These are phyloP conservation scores for Mactromeris polynyma DNA, from an alignment of 2,888 invertebrate species.

Conservation along the genomic window DNA sequence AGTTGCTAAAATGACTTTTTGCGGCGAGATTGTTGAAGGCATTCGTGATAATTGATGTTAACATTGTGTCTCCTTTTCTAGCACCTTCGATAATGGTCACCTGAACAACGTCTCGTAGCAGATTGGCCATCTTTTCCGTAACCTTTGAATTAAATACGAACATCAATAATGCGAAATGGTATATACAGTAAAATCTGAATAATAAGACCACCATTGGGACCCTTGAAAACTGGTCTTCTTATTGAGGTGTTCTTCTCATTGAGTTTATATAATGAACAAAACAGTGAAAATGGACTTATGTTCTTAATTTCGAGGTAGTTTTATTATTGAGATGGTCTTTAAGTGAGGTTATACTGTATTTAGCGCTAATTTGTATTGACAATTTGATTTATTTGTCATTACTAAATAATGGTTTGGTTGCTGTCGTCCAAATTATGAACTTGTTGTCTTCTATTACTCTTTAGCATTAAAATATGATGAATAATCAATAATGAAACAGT, in stretches of 20 bases:
- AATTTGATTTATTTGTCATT: background rate
- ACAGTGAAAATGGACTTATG: no score
- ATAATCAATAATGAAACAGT: background rate
- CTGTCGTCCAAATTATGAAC: background rate
- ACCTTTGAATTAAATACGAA: conserved; percentile 14
- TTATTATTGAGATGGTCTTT: no score
- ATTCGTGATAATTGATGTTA: conserved; percentile 42
- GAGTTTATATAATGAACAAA: no score
- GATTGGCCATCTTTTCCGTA: conserved; percentile 7
- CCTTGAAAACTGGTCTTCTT: no score
- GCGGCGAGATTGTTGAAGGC: conserved; percentile 46
- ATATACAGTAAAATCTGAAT: no score
- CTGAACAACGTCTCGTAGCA: conserved; percentile 15
- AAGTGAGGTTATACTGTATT: background rate
- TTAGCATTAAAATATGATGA: no score
- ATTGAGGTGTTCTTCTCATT: no score
- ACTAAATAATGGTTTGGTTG: background rate
- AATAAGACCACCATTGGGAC: no score
- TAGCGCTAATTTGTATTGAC: background rate
- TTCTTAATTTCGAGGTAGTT: no score
- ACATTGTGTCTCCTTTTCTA: conserved; percentile 35
- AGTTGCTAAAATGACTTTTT: conserved; percentile 27
- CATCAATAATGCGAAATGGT: no score
- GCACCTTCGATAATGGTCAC: conserved; percentile 1
- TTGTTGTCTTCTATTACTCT: no score